These are phyloP conservation scores for Fringilla coelebs DNA, from an alignment of 2,797 vertebrate genomes.

Conservation along the genomic window DNA sequence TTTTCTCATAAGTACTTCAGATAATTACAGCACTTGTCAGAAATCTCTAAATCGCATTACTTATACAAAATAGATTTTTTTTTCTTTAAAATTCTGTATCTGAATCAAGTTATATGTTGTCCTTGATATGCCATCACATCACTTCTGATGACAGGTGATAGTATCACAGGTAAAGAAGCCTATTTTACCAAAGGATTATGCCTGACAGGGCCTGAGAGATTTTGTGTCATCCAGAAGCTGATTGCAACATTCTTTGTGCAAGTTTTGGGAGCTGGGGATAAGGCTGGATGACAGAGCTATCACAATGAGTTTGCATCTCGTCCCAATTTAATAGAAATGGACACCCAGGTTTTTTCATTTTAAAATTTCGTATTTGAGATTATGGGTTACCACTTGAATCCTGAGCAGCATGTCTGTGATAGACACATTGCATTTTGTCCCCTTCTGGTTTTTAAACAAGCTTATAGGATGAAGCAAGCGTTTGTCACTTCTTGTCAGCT, in stretches of 20 bases:
- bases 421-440: slow-evolving; percentile 22
- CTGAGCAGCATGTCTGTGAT: not conserved
- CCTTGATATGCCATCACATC: slow-evolving; percentile 61
- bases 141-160: slow-evolving; percentile 63
- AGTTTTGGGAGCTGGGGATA: slow-evolving; percentile 50
- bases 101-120: slow-evolving; percentile 37
- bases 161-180: slow-evolving; percentile 58
- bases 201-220: slow-evolving; percentile 60
- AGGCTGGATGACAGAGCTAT: slow-evolving; percentile 56
- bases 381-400: slow-evolving; percentile 13
- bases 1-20: slow-evolving; percentile 60
- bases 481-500: slow-evolving; percentile 61
- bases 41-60: slow-evolving; percentile 56
- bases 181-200: slow-evolving; percentile 71
- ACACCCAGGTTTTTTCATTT: not conserved
- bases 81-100: not conserved
- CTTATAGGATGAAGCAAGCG: slow-evolving; percentile 18
- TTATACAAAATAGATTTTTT: slow-evolving; percentile 36
- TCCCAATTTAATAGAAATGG: slow-evolving; percentile 48
- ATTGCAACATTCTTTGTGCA: slow-evolving; percentile 40
- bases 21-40: slow-evolving; percentile 65
- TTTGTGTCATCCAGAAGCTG: slow-evolving; percentile 57
- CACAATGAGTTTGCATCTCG: slow-evolving; percentile 38
- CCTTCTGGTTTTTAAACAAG: slow-evolving; percentile 45
- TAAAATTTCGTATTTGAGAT: slow-evolving; percentile 38